Evolutionary conservation across 2,113 vertebrate species (phyloP), one percentile per base, ranked within the genome.

Genomic region (Synodontis membranacea): DNA sequence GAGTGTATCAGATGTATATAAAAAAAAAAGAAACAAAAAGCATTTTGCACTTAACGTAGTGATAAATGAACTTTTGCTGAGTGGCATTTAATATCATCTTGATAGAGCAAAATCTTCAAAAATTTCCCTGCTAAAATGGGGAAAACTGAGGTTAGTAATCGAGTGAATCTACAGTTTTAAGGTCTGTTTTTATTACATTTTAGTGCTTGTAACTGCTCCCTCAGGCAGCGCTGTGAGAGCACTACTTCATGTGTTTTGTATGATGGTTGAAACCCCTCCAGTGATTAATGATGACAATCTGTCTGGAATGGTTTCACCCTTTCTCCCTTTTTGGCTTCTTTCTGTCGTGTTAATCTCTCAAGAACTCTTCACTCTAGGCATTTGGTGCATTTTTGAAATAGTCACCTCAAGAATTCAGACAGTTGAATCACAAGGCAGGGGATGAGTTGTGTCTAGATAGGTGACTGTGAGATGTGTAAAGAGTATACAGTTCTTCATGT

Each of bases 381-480:
- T 52, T 10, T 28, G 80, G 42, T 64, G 79, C 66, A 88, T 90
- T 90, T 86, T 88, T 86, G 0, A 82, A 88, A 88, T 90, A 80
- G 70, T 85, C 56, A 50, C 62, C 70, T 44, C 21, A 85, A 79
- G 70, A 86, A 86, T 84, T 84, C 83, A 85, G 84, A 86, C 80
- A 37, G 60, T 84, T 84, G 50, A 86, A 83, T 85, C 87, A 88
- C 37, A 34, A 74, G 11, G 64, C 80, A 25, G 23, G 56, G 74
- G 48, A 64, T n/a, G 23, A 86, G 19, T 23, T 37, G 58, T 68
- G 48, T 81, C 31, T 64, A 15, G n/a, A 50, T 60, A 60, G 21
- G 19, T 50, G 39, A 42, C 80, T 37, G 15, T 28, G 60, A 37
- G 19, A 70, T 79, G 48, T 31, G 50, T 79, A 58, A 88, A 50